Conservation (phyloP, 2,113 vertebrate genomes). For the Theropithecus gelada region DNA sequence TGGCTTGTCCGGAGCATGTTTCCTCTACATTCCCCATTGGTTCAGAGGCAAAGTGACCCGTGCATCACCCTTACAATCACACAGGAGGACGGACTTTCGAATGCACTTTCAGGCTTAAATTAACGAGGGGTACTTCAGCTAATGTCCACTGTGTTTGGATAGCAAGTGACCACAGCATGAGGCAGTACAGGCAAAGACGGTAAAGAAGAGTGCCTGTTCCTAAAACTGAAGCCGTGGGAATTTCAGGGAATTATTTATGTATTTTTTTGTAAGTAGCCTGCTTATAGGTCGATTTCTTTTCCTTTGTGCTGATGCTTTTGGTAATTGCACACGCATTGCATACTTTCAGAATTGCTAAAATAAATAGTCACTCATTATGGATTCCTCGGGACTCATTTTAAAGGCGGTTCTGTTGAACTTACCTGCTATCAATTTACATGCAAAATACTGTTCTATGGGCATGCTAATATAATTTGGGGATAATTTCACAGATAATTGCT, state of each 20-base stretch:
- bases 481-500: conserved; percentile 38
- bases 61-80: not conserved
- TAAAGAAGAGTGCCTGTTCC: conserved; percentile 51
- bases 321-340: not conserved
- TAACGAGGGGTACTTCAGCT: conserved; percentile 24
- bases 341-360: not conserved
- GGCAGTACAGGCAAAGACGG: not conserved
- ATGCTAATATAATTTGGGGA: not conserved
- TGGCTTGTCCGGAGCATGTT: not conserved
- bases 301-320: not conserved
- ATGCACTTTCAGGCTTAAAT: not conserved
- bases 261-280: conserved; percentile 39
- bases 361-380: not conserved
- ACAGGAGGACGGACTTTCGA: not conserved
- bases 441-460: not conserved
- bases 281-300: not conserved
- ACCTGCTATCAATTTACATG: conserved; percentile 56
- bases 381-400: conserved; percentile 60
- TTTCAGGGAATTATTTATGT: conserved; percentile 69
- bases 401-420: conserved; percentile 65
- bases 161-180: not conserved
- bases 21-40: not conserved
- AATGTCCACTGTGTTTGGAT: conserved; percentile 37
- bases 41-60: not conserved
- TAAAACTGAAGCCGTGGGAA: conserved; percentile 54